These are phyloP conservation scores for Cephalotes varians DNA, from an alignment of 2,888 invertebrate species.

Conservation along the genomic window DNA sequence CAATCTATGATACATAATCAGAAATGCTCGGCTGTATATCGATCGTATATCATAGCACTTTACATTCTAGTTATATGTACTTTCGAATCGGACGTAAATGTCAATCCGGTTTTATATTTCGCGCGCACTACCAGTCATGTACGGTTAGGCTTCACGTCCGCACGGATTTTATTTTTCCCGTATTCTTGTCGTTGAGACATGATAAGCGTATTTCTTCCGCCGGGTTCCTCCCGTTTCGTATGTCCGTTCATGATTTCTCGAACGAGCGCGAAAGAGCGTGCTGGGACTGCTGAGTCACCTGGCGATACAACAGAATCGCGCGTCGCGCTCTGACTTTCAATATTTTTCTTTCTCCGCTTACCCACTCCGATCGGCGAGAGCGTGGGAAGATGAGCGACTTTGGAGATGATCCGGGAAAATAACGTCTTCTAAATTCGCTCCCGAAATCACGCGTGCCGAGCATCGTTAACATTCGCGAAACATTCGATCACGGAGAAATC, in stretches of 20 bases:
- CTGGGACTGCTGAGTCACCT: conserved; percentile 72
- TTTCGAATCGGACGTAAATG: conserved; percentile 56
- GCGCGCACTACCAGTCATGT: conserved; percentile 44
- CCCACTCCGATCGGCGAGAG: not conserved
- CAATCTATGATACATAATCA: not conserved
- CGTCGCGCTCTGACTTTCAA: conserved; percentile 66
- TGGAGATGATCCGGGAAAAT: conserved; percentile 20
- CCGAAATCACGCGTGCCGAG: conserved; percentile 18
- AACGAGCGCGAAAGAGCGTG: conserved; percentile 69
- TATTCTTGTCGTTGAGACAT: conserved; percentile 37
- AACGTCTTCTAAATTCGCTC: conserved; percentile 41
- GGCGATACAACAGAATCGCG: conserved; percentile 69
- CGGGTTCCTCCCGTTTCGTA: conserved; percentile 24
- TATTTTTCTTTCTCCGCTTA: conserved; percentile 35
- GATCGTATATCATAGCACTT: conserved; percentile 31
- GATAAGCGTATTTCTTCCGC: conserved; percentile 63
- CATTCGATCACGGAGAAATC: conserved; percentile 10
- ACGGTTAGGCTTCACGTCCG: conserved; percentile 62
- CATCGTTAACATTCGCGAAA: conserved; percentile 28
- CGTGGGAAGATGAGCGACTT: conserved; percentile 35
- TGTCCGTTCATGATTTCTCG: conserved; percentile 69
- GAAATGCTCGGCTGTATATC: not conserved
- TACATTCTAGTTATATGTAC: conserved; percentile 33
- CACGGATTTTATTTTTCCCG: conserved; percentile 69
- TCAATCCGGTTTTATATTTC: conserved; percentile 57